A percentile compares a stretch with the other conserved stretches of the same genome.
phyloP scores from a whole-genome alignment of 2,113 vertebrate species.

The Macquaria australasica region DNA sequence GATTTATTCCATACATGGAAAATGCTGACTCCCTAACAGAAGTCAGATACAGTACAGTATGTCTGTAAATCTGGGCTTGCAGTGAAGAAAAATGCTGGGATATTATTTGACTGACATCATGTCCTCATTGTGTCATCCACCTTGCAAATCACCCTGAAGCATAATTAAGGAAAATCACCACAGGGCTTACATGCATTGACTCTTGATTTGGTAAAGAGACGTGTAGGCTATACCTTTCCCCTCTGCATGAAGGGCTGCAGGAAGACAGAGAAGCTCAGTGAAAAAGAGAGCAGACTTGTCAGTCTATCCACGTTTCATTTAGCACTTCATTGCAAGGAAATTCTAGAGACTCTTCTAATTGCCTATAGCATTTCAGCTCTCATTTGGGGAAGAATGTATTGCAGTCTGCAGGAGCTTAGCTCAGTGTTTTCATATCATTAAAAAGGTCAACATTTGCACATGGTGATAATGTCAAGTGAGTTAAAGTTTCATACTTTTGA shows the following conservation, averaged over 20 bases:
- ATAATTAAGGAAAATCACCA: slow-evolving; percentile 75
- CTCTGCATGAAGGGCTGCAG: slow-evolving; percentile 42
- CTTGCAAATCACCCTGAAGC: slow-evolving; percentile 68
- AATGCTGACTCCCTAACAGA: slow-evolving; percentile 35
- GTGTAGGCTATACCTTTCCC: slow-evolving; percentile 51
- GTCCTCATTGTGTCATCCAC: slow-evolving; percentile 77
- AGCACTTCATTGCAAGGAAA: slow-evolving; percentile 77
- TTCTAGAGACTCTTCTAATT: slow-evolving; percentile 79
- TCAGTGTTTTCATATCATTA: slow-evolving; percentile 57
- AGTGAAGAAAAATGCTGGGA: slow-evolving; percentile 19
- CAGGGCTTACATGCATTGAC: slow-evolving; percentile 64
- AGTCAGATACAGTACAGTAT: slow-evolving; percentile 20
- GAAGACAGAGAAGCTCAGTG: slow-evolving; percentile 66
- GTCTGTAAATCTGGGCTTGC: slow-evolving; percentile 11
- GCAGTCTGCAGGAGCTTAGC: slow-evolving; percentile 58
- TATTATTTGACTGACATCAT: slow-evolving; percentile 69
- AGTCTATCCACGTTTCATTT: slow-evolving; percentile 81
- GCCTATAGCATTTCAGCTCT: slow-evolving; percentile 73
- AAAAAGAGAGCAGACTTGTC: slow-evolving; percentile 70
- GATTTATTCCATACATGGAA: slow-evolving; percentile 48
- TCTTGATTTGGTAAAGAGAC: slow-evolving; percentile 71
- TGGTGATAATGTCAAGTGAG: slow-evolving; percentile 56
- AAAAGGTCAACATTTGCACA: slow-evolving; percentile 62
- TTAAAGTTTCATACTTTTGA: slow-evolving; percentile 35
- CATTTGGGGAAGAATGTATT: slow-evolving; percentile 57